Conservation (phyloP, 2,113 vertebrate genomes). For the Symphodus melops region DNA sequence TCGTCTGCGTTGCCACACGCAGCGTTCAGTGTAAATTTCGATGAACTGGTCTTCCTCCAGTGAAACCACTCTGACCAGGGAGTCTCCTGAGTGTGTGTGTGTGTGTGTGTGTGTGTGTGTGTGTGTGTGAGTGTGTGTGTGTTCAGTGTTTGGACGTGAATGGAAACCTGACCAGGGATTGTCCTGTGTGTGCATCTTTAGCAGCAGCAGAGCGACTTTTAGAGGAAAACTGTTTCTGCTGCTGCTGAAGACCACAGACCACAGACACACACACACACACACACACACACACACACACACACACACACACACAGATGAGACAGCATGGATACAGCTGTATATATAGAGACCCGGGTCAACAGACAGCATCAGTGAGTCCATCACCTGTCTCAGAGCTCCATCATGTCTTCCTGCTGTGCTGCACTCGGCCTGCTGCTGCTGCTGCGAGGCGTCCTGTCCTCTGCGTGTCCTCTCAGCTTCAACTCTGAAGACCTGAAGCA, state of each 20-base stretch:
- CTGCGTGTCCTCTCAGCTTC: neutral
- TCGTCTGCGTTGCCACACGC: neutral
- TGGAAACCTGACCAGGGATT: slow-evolving; percentile 69
- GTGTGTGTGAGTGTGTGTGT: neutral
- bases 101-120: neutral
- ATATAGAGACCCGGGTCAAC: slow-evolving; percentile 64
- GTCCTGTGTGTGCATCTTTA: slow-evolving; percentile 59
- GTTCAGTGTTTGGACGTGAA: slow-evolving; percentile 19
- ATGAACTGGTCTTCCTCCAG: slow-evolving; percentile 27
- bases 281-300: slow-evolving; percentile 22
- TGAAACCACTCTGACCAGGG: slow-evolving; percentile 54
- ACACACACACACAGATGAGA: slow-evolving; percentile 11
- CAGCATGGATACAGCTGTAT: slow-evolving; percentile 42
- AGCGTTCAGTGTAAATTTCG: slow-evolving; percentile 3
- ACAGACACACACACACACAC: slow-evolving; percentile 56
- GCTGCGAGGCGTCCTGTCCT: slow-evolving; percentile 26
- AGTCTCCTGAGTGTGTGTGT: slow-evolving; percentile 24
- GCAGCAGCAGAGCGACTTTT: slow-evolving; percentile 60
- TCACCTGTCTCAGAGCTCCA: neutral
- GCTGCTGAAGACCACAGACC: slow-evolving; percentile 75
- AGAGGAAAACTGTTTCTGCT: slow-evolving; percentile 64
- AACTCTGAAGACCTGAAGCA: rapidly evolving
- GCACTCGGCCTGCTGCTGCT: slow-evolving; percentile 48
- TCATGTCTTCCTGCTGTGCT: slow-evolving; percentile 36
- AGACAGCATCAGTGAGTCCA: slow-evolving; percentile 30